These are phyloP conservation scores for Lycocerus yunnanus DNA, from an alignment of 2,888 invertebrate species.

Conservation along the genomic window DNA sequence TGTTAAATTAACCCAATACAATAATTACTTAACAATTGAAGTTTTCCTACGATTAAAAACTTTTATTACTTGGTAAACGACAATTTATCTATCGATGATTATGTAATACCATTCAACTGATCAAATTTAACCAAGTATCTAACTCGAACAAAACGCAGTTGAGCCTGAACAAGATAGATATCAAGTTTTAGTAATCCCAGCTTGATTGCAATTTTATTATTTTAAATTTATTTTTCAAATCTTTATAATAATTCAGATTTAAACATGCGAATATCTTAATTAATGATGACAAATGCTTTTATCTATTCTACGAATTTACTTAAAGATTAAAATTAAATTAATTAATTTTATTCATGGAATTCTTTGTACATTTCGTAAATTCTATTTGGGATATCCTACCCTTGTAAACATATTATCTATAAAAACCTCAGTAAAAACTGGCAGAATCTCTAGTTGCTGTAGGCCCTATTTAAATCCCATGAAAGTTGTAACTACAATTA, in stretches of 20 bases:
- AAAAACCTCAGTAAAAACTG: not conserved
- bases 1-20: not conserved
- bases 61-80: not conserved
- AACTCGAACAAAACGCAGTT: not conserved
- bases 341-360: not conserved
- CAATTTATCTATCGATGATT: not conserved
- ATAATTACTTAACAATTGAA: not conserved
- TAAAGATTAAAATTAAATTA: not conserved
- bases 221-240: not conserved
- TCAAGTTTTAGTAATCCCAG: not conserved
- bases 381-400: not conserved
- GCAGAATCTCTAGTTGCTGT: not conserved
- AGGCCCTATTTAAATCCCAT: not conserved
- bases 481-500: too few species aligned
- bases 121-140: not conserved
- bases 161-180: not conserved
- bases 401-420: too few species aligned
- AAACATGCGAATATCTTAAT: not conserved
- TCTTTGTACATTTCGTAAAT: not conserved
- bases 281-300: not conserved
- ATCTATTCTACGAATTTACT: not conserved
- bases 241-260: not conserved
- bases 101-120: not conserved
- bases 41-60: not conserved
- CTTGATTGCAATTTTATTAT: not conserved